phyloP scores from a whole-genome alignment of 2,888 invertebrate genomes.

The Mystacides longicornis region DNA sequence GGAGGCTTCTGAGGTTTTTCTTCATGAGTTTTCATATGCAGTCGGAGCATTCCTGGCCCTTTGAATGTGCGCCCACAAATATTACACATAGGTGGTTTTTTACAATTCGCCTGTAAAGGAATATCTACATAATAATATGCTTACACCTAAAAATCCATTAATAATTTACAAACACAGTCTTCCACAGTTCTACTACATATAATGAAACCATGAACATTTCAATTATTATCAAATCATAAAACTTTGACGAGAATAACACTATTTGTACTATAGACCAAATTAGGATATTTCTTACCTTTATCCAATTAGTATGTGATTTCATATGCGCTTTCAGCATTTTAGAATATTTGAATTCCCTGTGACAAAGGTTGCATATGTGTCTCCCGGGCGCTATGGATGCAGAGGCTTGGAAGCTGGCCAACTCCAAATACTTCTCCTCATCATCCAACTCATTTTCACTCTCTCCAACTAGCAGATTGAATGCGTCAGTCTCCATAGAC shows the following conservation, averaged over 20 bases:
- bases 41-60: conserved; percentile 58
- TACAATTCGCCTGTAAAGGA: conserved; percentile 55
- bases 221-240: too few species aligned
- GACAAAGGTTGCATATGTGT: conserved; percentile 55
- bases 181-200: too few species aligned
- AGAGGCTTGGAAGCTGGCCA: conserved; percentile 44
- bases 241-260: too few species aligned
- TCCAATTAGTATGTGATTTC: conserved; percentile 57
- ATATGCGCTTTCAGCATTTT: conserved; percentile 56
- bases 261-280: too few species aligned
- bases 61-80: conserved; percentile 56
- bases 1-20: conserved; percentile 51
- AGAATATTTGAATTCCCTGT: conserved; percentile 55
- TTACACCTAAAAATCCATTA: too few species aligned
- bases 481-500: too few species aligned
- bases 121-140: too few species aligned
- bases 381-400: conserved; percentile 49
- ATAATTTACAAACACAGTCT: too few species aligned
- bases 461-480: neutral
- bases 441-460: neutral
- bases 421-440: conserved; percentile 28
- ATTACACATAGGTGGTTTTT: conserved; percentile 55
- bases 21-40: conserved; percentile 60
- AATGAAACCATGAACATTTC: too few species aligned
- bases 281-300: conserved; percentile 41